Conservation (phyloP, 2,113 vertebrate species). For the Rattus rattus region DNA sequence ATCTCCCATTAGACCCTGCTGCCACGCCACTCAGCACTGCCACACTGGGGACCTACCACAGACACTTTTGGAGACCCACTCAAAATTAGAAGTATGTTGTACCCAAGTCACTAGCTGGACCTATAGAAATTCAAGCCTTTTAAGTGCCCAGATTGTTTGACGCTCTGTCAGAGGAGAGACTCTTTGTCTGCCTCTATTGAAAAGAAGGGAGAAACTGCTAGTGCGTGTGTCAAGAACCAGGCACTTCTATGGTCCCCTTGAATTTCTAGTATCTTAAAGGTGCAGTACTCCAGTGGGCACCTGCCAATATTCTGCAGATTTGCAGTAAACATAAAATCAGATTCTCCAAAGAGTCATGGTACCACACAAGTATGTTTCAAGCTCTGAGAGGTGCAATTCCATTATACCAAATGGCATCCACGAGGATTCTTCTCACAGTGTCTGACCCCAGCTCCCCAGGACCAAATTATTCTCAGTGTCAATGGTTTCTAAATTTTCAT, state of each 20-base stretch:
- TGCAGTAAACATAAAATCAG: not conserved
- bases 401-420: not conserved
- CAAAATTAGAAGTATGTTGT: not conserved
- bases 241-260: not conserved
- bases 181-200: not conserved
- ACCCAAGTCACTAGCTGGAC: not conserved
- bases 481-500: not conserved
- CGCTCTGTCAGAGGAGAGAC: not conserved
- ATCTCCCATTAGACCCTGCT: not conserved
- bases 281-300: not conserved
- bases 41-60: not conserved
- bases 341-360: not conserved
- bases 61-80: no score
- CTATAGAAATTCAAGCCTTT: not conserved
- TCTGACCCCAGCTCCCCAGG: not conserved
- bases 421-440: not conserved
- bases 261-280: not conserved
- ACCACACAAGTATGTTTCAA: not conserved
- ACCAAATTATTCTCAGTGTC: not conserved
- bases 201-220: not conserved
- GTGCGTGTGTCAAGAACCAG: not conserved
- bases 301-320: not conserved
- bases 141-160: constrained; percentile 2
- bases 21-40: not conserved
- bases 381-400: not conserved